Conservation (phyloP, 2,113 vertebrate species). For the Thunnus thynnus region DNA sequence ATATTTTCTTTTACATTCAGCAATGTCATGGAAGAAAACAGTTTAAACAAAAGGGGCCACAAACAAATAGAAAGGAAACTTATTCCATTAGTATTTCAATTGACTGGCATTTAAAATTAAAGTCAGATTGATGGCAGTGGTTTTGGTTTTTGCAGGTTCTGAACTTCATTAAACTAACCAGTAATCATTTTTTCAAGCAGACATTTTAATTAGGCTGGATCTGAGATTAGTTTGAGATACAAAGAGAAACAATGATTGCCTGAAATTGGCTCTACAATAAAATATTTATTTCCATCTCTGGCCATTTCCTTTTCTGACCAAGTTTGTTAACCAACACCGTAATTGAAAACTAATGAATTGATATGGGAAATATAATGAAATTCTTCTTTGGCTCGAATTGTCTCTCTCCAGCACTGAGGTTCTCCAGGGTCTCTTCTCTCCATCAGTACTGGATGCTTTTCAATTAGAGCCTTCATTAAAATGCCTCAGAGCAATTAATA, state of each 20-base stretch:
- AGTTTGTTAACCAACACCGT: constrained; percentile 25
- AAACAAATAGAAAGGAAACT: neutral
- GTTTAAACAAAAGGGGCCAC: neutral
- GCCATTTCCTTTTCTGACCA: constrained; percentile 30
- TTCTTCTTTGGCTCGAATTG: constrained; percentile 16
- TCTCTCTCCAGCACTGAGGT: constrained; percentile 1
- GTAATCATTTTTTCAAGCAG: neutral
- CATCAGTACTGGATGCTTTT: constrained; percentile 56
- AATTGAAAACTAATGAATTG: constrained; percentile 55
- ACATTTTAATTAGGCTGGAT: neutral
- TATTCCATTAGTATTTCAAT: neutral
- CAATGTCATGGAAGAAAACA: constrained; percentile 28
- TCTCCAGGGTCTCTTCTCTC: constrained; percentile 47
- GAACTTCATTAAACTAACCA: neutral
- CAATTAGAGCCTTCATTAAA: constrained; percentile 74
- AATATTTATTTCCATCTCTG: constrained; percentile 12
- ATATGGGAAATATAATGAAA: constrained; percentile 43
- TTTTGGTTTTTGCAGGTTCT: no score
- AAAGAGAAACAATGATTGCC: neutral
- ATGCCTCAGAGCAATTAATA: constrained; percentile 66
- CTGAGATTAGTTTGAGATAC: constrained; percentile 1
- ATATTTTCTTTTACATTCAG: constrained; percentile 20
- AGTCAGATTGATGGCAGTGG: no score
- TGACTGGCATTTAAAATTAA: no score
- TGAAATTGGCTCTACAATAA: neutral